These are phyloP conservation scores for Chaetops frenatus DNA, from an alignment of 2,113 vertebrate species.

Conservation along the genomic window DNA sequence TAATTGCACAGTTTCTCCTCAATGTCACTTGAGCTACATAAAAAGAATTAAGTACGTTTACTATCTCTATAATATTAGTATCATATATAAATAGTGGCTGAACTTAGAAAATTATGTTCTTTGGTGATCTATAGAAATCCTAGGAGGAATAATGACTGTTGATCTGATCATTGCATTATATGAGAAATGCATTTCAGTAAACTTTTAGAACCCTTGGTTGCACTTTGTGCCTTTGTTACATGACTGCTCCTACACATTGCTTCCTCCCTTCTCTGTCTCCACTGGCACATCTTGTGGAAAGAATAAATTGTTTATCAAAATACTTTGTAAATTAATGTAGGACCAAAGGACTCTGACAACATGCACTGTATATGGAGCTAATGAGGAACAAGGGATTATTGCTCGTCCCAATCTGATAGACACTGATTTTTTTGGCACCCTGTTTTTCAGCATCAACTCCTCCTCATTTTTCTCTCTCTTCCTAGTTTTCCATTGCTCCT, in stretches of 20 bases:
- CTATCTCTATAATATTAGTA: neutral
- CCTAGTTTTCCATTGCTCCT: neutral
- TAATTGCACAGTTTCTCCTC: neutral
- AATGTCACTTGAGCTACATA: neutral
- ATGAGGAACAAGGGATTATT: neutral
- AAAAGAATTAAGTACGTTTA: neutral
- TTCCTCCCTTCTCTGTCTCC: neutral
- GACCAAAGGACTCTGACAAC: slow-evolving; percentile 6
- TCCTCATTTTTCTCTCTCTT: neutral
- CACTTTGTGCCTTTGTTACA: neutral
- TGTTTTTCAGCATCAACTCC: neutral
- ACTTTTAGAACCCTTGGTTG: neutral
- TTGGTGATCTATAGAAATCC: neutral
- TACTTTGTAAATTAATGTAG: slow-evolving; percentile 1
- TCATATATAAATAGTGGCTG: neutral
- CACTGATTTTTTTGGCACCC: neutral
- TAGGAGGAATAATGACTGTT: neutral
- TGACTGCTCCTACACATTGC: neutral
- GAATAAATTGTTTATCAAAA: neutral
- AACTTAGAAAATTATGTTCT: neutral
- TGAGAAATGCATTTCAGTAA: neutral
- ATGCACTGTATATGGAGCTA: neutral
- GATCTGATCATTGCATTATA: neutral
- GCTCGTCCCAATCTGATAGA: neutral
- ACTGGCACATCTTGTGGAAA: neutral